Percentiles rank a stretch among this genome's conserved stretches.
phyloP scores from a whole-genome alignment of 1,140 invertebrate species.

The Hyles euphorbiae region DNA sequence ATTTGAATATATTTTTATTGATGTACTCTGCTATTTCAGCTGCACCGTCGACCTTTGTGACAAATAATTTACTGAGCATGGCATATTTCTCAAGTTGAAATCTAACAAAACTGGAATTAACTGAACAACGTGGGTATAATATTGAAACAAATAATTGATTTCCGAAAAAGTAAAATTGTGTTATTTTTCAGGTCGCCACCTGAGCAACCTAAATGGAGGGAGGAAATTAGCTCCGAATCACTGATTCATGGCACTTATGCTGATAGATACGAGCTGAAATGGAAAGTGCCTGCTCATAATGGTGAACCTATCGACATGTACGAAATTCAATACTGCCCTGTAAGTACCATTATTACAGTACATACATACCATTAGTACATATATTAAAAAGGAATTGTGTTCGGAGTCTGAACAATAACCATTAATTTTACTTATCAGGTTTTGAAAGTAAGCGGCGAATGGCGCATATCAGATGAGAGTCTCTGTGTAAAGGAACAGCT shows the following conservation, averaged over 20 bases:
- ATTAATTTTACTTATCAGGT: slow-evolving; percentile 52
- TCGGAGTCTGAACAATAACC: background rate
- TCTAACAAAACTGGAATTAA: no score
- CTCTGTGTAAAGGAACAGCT: slow-evolving; percentile 77
- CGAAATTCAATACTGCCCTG: slow-evolving; percentile 86
- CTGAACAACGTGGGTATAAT: no score
- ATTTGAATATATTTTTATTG: background rate
- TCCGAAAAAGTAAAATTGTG: no score
- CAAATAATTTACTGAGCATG: no score
- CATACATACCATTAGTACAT: slow-evolving; percentile 29
- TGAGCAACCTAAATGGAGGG: slow-evolving; percentile 67
- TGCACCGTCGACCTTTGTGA: background rate
- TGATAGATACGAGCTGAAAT: slow-evolving; percentile 86
- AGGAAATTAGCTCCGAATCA: slow-evolving; percentile 56
- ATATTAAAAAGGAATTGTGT: background rate
- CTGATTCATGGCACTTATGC: slow-evolving; percentile 77
- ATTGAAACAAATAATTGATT: no score
- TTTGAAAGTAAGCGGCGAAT: slow-evolving; percentile 77
- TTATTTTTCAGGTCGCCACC: slow-evolving; percentile 51
- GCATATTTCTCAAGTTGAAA: no score
- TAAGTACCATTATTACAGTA: slow-evolving; percentile 73
- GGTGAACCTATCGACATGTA: slow-evolving; percentile 91
- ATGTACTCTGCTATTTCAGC: no score
- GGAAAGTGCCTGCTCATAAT: slow-evolving; percentile 90
- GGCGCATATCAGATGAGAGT: slow-evolving; percentile 76